Conservation (phyloP, 2,888 invertebrate genomes). For the Parelbella ahira region DNA sequence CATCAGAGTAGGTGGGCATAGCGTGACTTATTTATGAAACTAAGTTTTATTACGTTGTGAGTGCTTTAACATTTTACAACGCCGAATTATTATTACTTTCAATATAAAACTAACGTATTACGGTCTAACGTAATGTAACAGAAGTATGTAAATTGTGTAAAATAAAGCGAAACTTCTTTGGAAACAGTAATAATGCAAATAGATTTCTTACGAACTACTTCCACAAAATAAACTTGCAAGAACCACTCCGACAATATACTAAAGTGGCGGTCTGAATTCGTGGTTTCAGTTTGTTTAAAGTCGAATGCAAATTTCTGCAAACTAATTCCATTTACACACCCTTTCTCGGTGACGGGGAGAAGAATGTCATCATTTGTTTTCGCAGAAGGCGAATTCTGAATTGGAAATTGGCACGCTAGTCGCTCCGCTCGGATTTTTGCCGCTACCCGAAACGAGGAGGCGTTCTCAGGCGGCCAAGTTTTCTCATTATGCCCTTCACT, state of each 20-base stretch:
- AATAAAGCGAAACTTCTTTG: conserved; percentile 14
- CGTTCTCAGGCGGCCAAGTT: conserved; percentile 60
- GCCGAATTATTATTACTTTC: not conserved
- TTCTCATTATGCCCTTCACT: conserved; percentile 72
- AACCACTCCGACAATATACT: conserved; percentile 25
- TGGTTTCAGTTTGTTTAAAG: conserved; percentile 31
- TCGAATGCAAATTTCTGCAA: conserved; percentile 28
- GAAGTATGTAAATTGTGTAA: conserved; percentile 12
- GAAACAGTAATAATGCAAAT: conserved; percentile 23
- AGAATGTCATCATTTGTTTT: conserved; percentile 34
- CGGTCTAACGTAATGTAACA: too few relatives aligned
- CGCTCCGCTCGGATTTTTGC: conserved; percentile 38
- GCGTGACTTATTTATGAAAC: conserved; percentile 15
- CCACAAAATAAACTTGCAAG: conserved; percentile 24
- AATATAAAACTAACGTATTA: too few relatives aligned
- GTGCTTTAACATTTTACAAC: too few relatives aligned
- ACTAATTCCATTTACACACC: conserved; percentile 31
- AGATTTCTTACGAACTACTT: conserved; percentile 24
- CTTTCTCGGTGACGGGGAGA: conserved; percentile 28
- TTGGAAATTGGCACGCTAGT: conserved; percentile 35
- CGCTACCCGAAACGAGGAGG: conserved; percentile 36
- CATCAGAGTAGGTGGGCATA: conserved; percentile 11
- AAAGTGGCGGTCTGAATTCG: conserved; percentile 24
- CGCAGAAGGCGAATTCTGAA: conserved; percentile 31
- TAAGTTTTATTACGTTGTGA: conserved; percentile 9